Evolutionary conservation across 2,113 vertebrate species (phyloP).

Genomic region (Bucco capensis): DNA sequence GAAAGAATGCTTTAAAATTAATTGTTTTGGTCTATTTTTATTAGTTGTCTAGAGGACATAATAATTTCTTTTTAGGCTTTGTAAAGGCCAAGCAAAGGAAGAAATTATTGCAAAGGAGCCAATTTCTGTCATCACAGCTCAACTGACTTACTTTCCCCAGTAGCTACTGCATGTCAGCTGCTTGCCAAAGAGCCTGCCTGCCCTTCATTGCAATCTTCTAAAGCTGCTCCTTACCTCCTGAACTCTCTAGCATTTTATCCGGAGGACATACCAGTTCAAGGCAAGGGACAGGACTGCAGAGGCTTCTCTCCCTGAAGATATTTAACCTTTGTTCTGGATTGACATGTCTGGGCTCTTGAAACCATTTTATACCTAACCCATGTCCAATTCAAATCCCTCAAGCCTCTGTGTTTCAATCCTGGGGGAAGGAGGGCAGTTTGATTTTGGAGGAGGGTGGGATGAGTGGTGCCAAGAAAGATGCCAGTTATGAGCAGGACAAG

Average conservation of each 20-base stretch:
- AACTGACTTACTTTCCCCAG: not conserved
- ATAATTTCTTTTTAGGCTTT: not conserved
- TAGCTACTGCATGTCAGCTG: not conserved
- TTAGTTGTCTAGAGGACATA: not conserved
- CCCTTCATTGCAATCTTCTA: not conserved
- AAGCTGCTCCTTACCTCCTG: not conserved
- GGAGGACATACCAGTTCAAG: slow-evolving; percentile 14
- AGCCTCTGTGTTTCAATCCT: not conserved
- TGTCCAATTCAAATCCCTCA: not conserved
- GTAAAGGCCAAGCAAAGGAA: not conserved
- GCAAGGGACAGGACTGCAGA: not conserved
- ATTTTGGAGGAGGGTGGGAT: not conserved
- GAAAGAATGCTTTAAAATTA: not conserved
- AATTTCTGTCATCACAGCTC: not conserved
- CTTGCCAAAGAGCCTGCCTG: not conserved
- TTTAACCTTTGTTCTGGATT: slow-evolving; percentile 19
- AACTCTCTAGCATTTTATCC: slow-evolving; percentile 37
- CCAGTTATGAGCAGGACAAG: not conserved
- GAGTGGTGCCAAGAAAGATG: not conserved
- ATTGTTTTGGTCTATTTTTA: not conserved
- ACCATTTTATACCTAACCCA: not conserved
- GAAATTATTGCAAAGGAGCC: not conserved
- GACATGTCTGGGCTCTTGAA: not conserved
- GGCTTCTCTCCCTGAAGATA: slow-evolving; percentile 19
- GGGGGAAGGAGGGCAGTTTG: not conserved